phyloP scores from a whole-genome alignment of 2,888 invertebrate species.

The Tanytarsus gracilentus region DNA sequence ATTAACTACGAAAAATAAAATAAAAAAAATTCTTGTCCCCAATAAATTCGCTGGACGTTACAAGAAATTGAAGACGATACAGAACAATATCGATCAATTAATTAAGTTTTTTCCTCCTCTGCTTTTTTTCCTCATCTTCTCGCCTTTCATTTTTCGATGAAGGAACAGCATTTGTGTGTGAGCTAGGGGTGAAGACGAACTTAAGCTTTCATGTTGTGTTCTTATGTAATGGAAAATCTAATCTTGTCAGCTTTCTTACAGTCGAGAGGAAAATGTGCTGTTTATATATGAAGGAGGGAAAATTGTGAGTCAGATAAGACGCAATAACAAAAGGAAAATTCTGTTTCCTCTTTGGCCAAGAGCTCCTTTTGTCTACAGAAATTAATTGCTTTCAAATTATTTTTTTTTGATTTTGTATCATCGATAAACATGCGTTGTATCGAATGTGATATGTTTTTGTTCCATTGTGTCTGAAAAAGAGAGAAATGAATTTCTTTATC shows the following conservation, averaged over 20 bases:
- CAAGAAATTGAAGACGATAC: too few species aligned
- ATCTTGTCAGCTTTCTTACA: slow-evolving; percentile 5
- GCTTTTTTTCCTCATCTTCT: background rate
- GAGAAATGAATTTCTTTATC: too few species aligned
- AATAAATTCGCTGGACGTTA: too few species aligned
- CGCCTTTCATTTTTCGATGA: background rate
- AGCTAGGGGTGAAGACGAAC: background rate
- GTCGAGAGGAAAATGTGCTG: too few species aligned
- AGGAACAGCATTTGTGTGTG: background rate
- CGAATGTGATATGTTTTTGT: too few species aligned
- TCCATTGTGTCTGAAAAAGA: too few species aligned
- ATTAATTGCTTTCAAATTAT: slow-evolving; percentile 12
- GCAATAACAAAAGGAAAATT: background rate
- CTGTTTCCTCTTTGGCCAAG: background rate
- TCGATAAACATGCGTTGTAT: too few species aligned
- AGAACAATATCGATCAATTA: slow-evolving; percentile 2
- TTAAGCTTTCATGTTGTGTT: slow-evolving; percentile 8
- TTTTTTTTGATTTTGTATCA: background rate
- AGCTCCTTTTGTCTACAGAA: background rate
- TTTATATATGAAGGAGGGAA: too few species aligned
- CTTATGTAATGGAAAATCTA: slow-evolving; percentile 10
- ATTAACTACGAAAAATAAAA: too few species aligned
- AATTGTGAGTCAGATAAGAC: background rate
- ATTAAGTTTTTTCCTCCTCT: slow-evolving; percentile 4
- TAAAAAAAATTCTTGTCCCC: too few species aligned